Conservation (phyloP, 1,140 invertebrate species). For the Ganaspis sp. region DNA sequence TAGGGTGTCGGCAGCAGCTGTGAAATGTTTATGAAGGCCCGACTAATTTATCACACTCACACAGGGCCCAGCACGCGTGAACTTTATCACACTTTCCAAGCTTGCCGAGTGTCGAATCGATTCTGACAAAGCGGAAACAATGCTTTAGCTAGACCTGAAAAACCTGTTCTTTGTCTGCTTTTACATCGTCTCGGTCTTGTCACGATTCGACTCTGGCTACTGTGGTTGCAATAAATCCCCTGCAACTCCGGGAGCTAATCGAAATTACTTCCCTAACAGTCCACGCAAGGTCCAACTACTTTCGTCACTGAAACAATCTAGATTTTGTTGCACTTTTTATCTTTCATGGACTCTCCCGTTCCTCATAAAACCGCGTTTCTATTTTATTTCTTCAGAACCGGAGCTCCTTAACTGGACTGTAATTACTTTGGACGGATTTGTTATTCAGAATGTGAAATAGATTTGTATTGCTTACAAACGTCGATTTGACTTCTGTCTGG, state of each 20-base stretch:
- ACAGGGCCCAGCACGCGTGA: conserved; percentile 37
- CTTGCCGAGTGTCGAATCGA: neutral
- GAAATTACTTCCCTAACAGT: conserved; percentile 28
- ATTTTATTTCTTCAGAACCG: too few relatives aligned
- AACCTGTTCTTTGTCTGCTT: neutral
- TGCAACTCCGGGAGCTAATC: neutral
- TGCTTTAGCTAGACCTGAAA: neutral
- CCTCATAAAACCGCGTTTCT: neutral
- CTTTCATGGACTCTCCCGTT: neutral
- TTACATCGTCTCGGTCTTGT: neutral
- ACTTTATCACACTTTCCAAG: neutral
- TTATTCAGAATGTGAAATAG: too few relatives aligned
- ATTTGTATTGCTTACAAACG: too few relatives aligned
- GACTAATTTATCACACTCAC: conserved; percentile 73
- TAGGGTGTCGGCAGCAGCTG: conserved; percentile 69
- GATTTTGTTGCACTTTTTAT: neutral
- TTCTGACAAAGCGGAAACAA: conserved; percentile 13
- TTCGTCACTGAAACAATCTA: neutral
- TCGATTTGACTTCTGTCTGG: too few relatives aligned
- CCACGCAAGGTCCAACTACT: neutral
- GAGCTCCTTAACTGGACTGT: too few relatives aligned
- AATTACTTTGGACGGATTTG: too few relatives aligned
- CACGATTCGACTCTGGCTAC: neutral
- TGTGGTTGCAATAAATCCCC: conserved; percentile 14
- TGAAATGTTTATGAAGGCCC: conserved; percentile 75